Conservation (phyloP, 2,797 vertebrate genomes). For the Microctenopoma stevenorrisi region DNA sequence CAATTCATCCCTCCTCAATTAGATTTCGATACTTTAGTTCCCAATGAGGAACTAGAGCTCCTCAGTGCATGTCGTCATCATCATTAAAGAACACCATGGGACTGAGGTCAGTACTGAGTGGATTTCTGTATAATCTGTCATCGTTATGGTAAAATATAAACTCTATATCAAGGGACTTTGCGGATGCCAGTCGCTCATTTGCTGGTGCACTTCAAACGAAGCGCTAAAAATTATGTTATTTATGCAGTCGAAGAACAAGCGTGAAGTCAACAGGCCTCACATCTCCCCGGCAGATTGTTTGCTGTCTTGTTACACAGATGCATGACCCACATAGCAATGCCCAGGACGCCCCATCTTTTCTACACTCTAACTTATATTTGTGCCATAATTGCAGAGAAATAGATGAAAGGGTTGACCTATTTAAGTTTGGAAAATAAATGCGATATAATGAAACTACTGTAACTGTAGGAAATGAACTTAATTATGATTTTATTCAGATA, state of each 20-base stretch:
- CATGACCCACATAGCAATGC: slow-evolving; percentile 83
- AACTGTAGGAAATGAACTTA: slow-evolving; percentile 7
- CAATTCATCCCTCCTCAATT: slow-evolving; percentile 10
- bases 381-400: slow-evolving; percentile 55
- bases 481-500: slow-evolving; percentile 11
- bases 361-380: slow-evolving; percentile 58
- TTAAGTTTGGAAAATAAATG: slow-evolving; percentile 53
- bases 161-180: slow-evolving; percentile 26
- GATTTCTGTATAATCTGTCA: slow-evolving; percentile 21
- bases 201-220: slow-evolving; percentile 55
- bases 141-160: slow-evolving; percentile 24
- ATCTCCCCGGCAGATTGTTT: slow-evolving; percentile 63
- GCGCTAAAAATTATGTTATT: slow-evolving; percentile 55
- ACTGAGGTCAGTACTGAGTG: slow-evolving; percentile 1
- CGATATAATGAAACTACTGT: slow-evolving; percentile 4
- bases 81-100: neutral
- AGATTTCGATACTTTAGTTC: neutral
- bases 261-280: slow-evolving; percentile 49
- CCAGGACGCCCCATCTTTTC: slow-evolving; percentile 62
- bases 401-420: slow-evolving; percentile 59
- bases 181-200: slow-evolving; percentile 27
- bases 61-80: neutral
- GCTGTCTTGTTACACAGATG: slow-evolving; percentile 63
- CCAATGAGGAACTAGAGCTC: too few relatives aligned
- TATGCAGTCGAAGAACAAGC: slow-evolving; percentile 61